Evolutionary conservation across 2,888 invertebrate genomes (phyloP).

Genomic region (Agrilus mali): DNA sequence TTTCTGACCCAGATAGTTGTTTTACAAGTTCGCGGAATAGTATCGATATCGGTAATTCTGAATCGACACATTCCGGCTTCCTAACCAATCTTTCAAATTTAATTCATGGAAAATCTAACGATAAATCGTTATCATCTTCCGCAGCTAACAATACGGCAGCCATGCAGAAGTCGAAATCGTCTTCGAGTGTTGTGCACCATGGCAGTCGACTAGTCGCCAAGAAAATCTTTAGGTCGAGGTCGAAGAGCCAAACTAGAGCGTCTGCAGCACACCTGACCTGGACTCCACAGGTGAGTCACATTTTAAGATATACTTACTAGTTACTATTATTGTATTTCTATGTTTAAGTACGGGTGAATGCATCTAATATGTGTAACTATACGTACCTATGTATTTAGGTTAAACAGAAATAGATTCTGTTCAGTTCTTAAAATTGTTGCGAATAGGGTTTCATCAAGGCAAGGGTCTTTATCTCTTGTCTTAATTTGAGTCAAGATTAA

Average conservation of each 20-base stretch:
- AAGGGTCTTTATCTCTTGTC: too few relatives aligned
- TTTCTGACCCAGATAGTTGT: constrained; percentile 27
- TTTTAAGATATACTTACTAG: too few relatives aligned
- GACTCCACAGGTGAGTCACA: constrained; percentile 68
- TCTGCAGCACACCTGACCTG: constrained; percentile 50
- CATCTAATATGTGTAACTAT: too few relatives aligned
- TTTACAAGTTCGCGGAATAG: constrained; percentile 42
- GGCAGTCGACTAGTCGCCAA: constrained; percentile 61
- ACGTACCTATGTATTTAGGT: too few relatives aligned
- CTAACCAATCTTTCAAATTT: constrained; percentile 44
- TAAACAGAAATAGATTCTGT: too few relatives aligned
- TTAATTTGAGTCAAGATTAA: too few relatives aligned
- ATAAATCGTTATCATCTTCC: constrained; percentile 17
- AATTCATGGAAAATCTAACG: constrained; percentile 39
- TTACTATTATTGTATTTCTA: too few relatives aligned
- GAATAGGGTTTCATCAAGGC: too few relatives aligned
- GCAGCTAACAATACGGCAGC: constrained; percentile 38
- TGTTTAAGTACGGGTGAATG: too few relatives aligned
- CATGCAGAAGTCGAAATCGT: constrained; percentile 86
- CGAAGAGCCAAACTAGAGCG: constrained; percentile 65
- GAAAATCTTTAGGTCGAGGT: constrained; percentile 74
- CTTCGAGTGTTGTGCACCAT: constrained; percentile 72
- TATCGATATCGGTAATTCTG: constrained; percentile 37
- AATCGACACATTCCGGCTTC: constrained; percentile 35
- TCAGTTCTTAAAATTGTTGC: too few relatives aligned